phyloP scores from a whole-genome alignment of 2,888 invertebrate species.

The Andrena hattorfiana region DNA sequence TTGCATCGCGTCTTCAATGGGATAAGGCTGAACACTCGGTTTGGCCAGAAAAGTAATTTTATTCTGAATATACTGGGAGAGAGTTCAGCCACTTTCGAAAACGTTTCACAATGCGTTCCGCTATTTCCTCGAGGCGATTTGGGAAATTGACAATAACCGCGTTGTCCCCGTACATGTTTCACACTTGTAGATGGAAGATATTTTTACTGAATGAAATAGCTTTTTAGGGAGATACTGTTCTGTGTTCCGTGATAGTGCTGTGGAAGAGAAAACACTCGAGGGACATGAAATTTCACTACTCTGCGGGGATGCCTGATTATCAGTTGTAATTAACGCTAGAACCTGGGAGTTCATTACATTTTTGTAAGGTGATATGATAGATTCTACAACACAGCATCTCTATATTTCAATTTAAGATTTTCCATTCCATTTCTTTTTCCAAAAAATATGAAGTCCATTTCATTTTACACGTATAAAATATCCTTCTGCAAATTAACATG shows the following conservation, averaged over 20 bases:
- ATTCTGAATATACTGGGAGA: slow-evolving; percentile 1
- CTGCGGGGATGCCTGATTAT: background rate
- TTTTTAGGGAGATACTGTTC: background rate
- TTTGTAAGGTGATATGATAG: no score
- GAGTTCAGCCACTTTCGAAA: background rate
- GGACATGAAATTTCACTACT: background rate
- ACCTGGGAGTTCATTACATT: no score
- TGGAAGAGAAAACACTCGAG: background rate
- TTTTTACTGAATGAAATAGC: background rate
- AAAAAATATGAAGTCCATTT: no score
- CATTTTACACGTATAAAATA: no score
- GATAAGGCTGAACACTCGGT: background rate
- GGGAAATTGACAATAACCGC: slow-evolving; percentile 51
- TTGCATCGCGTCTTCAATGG: background rate
- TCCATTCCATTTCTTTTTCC: no score
- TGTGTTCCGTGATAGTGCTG: background rate
- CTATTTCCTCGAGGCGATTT: slow-evolving; percentile 29
- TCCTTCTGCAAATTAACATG: no score
- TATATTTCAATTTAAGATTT: no score
- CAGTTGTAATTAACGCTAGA: background rate
- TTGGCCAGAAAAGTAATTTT: slow-evolving; percentile 28
- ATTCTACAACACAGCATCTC: no score
- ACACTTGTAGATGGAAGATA: background rate
- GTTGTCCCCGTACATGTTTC: slow-evolving; percentile 9
- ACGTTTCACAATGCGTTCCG: background rate